Conservation (phyloP, 2,113 vertebrate species). For the Phylloscopus whistleri region DNA sequence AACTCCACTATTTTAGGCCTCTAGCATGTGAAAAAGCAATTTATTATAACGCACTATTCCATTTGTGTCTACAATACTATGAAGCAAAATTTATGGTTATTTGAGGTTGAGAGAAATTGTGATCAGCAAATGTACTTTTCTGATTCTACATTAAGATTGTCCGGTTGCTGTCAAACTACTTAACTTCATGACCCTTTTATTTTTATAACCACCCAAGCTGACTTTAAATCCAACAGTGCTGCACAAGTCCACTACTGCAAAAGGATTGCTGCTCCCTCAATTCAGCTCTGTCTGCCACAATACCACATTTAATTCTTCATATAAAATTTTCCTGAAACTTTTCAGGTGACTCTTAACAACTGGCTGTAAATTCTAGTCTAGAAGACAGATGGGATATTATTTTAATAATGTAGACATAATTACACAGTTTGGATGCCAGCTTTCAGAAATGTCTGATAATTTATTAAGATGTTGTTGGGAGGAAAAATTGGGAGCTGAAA, state of each 20-base stretch:
- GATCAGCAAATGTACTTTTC: conserved; percentile 14
- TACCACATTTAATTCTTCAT: background rate
- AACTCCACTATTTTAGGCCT: background rate
- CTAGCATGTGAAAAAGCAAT: background rate
- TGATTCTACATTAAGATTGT: background rate
- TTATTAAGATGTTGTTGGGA: conserved; percentile 3
- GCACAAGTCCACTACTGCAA: background rate
- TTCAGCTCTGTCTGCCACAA: background rate
- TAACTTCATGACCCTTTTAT: background rate
- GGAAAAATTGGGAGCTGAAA: background rate
- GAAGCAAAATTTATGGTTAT: background rate
- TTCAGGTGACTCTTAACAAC: conserved; percentile 8
- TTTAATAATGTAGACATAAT: conserved; percentile 31
- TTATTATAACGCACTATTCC: conserved; percentile 7
- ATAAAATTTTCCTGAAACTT: background rate
- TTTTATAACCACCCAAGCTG: background rate
- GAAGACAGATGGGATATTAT: conserved; percentile 14
- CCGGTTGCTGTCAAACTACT: background rate
- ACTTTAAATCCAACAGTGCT: background rate
- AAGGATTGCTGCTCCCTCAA: background rate
- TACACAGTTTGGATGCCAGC: background rate
- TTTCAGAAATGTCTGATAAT: background rate
- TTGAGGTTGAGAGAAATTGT: background rate
- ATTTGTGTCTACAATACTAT: background rate
- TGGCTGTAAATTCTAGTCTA: background rate